Percentiles rank a stretch among this genome's conserved stretches.
These are phyloP conservation scores for Agrotis exclamationis DNA, from an alignment of 2,888 invertebrate species.

Conservation along the genomic window DNA sequence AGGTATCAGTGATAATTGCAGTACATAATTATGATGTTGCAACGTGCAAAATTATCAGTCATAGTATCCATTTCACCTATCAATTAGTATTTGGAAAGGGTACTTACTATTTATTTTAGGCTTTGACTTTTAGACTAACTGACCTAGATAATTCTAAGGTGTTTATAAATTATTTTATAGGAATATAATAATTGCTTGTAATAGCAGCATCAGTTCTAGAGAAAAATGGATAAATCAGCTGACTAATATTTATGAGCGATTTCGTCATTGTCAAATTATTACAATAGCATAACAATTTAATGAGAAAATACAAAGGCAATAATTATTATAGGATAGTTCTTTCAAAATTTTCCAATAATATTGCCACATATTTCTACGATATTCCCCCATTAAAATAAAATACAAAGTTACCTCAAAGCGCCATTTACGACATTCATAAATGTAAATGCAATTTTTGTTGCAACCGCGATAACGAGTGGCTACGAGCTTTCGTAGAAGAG, in stretches of 20 bases:
- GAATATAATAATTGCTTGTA: no score
- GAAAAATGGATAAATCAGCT: neutral
- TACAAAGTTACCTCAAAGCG: slow-evolving; percentile 45
- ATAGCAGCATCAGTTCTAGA: no score
- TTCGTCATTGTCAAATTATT: no score
- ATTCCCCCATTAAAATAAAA: slow-evolving; percentile 31
- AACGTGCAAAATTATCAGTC: slow-evolving; percentile 12
- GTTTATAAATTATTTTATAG: no score
- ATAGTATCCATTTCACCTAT: neutral
- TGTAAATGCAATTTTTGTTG: slow-evolving; percentile 54
- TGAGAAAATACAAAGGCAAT: no score
- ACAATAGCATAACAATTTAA: no score
- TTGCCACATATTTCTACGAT: slow-evolving; percentile 27
- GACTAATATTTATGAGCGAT: slow-evolving; percentile 1
- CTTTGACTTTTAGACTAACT: no score
- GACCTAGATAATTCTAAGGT: no score
- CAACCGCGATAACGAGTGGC: slow-evolving; percentile 39
- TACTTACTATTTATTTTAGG: neutral
- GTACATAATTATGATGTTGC: slow-evolving; percentile 17
- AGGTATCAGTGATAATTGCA: slow-evolving; percentile 26
- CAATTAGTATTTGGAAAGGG: slow-evolving; percentile 1
- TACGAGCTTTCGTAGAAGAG: slow-evolving; percentile 36
- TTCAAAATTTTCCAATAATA: slow-evolving; percentile 16
- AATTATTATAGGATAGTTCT: slow-evolving; percentile 16
- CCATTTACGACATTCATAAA: slow-evolving; percentile 39